Conservation (phyloP, 2,113 vertebrate genomes). For the Poeciliopsis prolifica region DNA sequence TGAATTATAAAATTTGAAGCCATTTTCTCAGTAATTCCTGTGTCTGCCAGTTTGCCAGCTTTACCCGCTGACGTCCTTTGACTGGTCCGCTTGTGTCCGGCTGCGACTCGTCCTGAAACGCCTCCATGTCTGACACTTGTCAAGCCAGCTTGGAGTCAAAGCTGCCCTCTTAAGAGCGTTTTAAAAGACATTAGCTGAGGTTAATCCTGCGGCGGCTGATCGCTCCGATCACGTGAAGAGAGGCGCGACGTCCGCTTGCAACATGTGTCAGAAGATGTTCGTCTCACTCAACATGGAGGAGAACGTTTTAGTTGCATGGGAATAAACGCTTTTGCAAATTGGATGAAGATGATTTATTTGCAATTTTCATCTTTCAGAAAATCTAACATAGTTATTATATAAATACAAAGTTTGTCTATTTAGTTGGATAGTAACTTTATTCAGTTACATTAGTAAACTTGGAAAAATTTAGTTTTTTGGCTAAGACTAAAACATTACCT, state of each 20-base stretch:
- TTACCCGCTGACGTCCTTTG: not conserved
- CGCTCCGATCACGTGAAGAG: conserved; percentile 22
- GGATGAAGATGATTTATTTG: not conserved
- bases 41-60: not conserved
- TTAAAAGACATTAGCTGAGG: conserved; percentile 54
- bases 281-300: not conserved
- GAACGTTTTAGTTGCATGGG: not conserved
- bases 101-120: conserved; percentile 9
- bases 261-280: not conserved
- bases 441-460: no score
- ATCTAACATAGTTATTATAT: not conserved
- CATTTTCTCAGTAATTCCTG: not conserved
- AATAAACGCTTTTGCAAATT: not conserved
- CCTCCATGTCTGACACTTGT: conserved; percentile 50
- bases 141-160: conserved; percentile 60
- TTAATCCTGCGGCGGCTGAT: conserved; percentile 34
- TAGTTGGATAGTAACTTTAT: no score
- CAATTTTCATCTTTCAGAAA: not conserved
- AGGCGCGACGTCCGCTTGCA: conserved; percentile 14
- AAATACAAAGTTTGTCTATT: no score
- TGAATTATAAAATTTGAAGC: conserved; percentile 1
- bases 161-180: conserved; percentile 50
- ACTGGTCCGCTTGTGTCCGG: conserved; percentile 25
- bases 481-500: no score
- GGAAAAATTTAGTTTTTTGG: no score